Conservation (phyloP, 2,888 invertebrate species). For the Deilephila elpenor region DNA sequence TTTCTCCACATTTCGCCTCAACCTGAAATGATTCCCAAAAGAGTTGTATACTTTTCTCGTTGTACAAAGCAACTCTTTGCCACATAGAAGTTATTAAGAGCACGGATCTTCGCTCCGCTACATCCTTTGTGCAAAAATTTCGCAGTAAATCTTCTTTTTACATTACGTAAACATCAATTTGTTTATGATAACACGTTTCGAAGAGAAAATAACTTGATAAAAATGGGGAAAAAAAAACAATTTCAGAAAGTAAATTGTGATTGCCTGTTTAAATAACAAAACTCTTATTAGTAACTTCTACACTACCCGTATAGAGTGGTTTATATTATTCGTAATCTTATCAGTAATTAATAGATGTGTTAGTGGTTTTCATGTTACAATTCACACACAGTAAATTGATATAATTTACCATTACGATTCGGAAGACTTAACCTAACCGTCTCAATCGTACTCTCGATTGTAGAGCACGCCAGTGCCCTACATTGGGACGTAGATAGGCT, state of each 20-base stretch:
- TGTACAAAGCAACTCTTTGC: constrained; percentile 42
- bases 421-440: too few species aligned
- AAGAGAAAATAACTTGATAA: constrained; percentile 34
- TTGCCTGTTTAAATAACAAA: neutral
- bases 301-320: neutral
- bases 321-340: neutral
- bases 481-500: too few species aligned
- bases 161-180: constrained; percentile 41
- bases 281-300: too few species aligned
- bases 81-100: constrained; percentile 47
- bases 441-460: too few species aligned
- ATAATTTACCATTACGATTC: too few species aligned
- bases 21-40: constrained; percentile 49
- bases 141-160: constrained; percentile 27
- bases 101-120: constrained; percentile 51
- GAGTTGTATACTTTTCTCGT: constrained; percentile 45
- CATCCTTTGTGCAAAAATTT: constrained; percentile 41
- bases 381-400: too few species aligned
- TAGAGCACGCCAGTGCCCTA: too few species aligned
- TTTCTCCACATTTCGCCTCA: constrained; percentile 37
- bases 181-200: constrained; percentile 46
- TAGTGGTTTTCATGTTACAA: too few species aligned
- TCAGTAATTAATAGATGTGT: too few species aligned
- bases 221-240: constrained; percentile 13
- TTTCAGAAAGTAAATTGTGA: constrained; percentile 11